Evolutionary conservation across 2,888 invertebrate genomes (phyloP).

Genomic region (Xylocampa areola): DNA sequence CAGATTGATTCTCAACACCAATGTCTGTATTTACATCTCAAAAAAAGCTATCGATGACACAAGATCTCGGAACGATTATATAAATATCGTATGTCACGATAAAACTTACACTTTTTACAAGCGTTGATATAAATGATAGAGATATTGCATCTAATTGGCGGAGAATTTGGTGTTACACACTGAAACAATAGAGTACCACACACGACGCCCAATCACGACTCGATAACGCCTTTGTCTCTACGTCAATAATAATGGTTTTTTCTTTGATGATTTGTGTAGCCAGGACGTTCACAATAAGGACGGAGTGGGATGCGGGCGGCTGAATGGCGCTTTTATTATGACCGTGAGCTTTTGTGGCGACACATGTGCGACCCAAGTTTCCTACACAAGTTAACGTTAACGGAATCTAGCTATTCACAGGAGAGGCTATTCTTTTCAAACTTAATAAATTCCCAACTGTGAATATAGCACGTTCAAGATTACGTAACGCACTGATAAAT

Average conservation of each 20-base stretch:
- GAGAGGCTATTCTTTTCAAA: constrained; percentile 26
- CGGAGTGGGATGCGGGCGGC: constrained; percentile 84
- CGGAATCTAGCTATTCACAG: constrained; percentile 47
- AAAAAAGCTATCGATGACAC: constrained; percentile 49
- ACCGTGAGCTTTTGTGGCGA: constrained; percentile 76
- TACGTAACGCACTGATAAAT: constrained; percentile 40
- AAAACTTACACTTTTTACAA: constrained; percentile 46
- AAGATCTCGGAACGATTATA: constrained; percentile 48
- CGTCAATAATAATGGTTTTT: constrained; percentile 76
- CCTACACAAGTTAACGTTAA: constrained; percentile 51
- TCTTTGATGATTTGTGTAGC: constrained; percentile 87
- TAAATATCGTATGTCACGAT: constrained; percentile 57
- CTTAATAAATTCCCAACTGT: constrained; percentile 10
- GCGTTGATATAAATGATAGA: constrained; percentile 69
- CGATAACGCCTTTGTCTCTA: constrained; percentile 83
- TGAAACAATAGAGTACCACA: constrained; percentile 77
- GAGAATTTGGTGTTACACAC: constrained; percentile 61
- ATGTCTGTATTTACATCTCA: constrained; percentile 57
- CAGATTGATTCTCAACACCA: constrained; percentile 58
- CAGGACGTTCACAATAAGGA: constrained; percentile 84
- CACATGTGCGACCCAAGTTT: constrained; percentile 63
- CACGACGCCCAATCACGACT: constrained; percentile 81
- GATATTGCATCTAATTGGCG: constrained; percentile 76
- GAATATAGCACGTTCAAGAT: constrained; percentile 22
- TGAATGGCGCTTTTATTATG: constrained; percentile 82